Evolutionary conservation across 2,797 vertebrate genomes (phyloP).

Genomic region (Protosalanx chinensis): DNA sequence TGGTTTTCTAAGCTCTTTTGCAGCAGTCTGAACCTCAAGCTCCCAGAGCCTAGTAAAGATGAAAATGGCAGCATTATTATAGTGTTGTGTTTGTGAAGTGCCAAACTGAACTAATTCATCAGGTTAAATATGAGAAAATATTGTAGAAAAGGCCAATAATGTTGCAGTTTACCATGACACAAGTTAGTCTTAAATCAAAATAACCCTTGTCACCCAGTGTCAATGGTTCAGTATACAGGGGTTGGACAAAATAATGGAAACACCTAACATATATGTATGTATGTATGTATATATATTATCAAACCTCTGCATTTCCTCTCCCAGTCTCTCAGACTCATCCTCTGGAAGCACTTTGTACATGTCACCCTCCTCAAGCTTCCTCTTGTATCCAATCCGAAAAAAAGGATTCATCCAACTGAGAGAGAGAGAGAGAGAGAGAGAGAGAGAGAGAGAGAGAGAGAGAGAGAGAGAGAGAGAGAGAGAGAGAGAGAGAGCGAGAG

Average conservation of each 20-base stretch:
- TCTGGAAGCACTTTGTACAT: conserved; percentile 89
- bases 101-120: no score
- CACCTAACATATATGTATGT: no score
- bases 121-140: no score
- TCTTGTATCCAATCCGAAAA: conserved; percentile 84
- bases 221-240: no score
- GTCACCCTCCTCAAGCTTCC: conserved; percentile 89
- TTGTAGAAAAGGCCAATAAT: no score
- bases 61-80: neutral
- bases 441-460: no score
- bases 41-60: conserved; percentile 81
- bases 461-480: no score
- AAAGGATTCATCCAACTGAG: conserved; percentile 92
- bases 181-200: no score
- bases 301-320: conserved; percentile 86
- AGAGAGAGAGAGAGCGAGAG: no score
- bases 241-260: no score
- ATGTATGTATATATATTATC: conserved; percentile 44
- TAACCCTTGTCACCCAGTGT: no score
- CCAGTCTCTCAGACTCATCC: conserved; percentile 83
- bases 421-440: conserved; percentile 23
- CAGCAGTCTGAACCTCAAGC: conserved; percentile 80
- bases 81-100: neutral
- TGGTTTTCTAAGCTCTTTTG: conserved; percentile 75
- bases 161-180: no score